phyloP scores from a whole-genome alignment of 2,113 vertebrate species.

The Antidorcas marsupialis region DNA sequence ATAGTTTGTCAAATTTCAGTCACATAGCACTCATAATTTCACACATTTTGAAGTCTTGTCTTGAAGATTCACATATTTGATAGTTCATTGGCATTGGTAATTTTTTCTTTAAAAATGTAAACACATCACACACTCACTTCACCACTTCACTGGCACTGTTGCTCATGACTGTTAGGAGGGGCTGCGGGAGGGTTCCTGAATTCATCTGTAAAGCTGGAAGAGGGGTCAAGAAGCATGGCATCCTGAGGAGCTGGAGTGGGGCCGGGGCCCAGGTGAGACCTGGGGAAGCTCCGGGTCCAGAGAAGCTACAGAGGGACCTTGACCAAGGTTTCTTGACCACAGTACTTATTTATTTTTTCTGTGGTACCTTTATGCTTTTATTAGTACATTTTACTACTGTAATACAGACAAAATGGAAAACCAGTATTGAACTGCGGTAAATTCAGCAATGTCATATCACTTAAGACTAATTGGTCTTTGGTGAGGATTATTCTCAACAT shows the following conservation, averaged over 20 bases:
- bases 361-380: not conserved
- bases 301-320: not conserved
- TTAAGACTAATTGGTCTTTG: not conserved
- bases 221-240: accelerated
- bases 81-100: not conserved
- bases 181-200: not conserved
- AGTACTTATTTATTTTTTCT: not conserved
- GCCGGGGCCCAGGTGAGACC: not conserved
- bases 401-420: not conserved
- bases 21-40: not conserved
- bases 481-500: not conserved
- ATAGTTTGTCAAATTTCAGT: not conserved
- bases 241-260: not conserved
- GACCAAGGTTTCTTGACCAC: not conserved
- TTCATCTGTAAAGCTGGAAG: not conserved
- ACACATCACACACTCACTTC: not conserved
- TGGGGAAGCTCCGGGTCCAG: not conserved
- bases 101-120: not conserved
- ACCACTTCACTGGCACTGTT: not conserved
- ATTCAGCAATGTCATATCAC: not conserved
- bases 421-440: not conserved
- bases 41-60: not conserved
- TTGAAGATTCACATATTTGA: not conserved
- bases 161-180: not conserved
- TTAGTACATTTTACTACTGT: not conserved